These are phyloP conservation scores for Lepidurus arcticus DNA, from an alignment of 1,140 invertebrate genomes.

Conservation along the genomic window DNA sequence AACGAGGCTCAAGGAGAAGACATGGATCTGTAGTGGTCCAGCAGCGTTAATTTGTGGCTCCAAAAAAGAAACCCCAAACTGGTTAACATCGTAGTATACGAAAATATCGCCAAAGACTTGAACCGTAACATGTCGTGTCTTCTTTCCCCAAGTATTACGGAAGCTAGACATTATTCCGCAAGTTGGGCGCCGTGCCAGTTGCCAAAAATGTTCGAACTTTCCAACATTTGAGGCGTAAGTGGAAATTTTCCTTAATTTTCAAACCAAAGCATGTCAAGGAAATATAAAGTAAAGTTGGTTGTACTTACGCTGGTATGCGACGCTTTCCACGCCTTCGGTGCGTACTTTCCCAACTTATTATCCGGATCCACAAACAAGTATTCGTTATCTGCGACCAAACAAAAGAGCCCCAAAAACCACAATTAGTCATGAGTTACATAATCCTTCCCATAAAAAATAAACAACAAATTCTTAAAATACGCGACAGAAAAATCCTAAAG, in stretches of 20 bases:
- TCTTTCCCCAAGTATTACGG: constrained; percentile 23
- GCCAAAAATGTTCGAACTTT: background rate
- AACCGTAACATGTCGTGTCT: constrained; percentile 23
- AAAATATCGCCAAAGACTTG: no score
- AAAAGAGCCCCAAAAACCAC: constrained; percentile 36
- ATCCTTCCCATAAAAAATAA: constrained; percentile 38
- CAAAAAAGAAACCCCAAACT: background rate
- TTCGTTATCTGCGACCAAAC: constrained; percentile 74
- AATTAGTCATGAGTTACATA: constrained; percentile 33
- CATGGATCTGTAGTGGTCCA: background rate
- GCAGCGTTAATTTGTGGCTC: background rate
- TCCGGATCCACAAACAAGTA: constrained; percentile 90
- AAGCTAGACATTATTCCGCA: background rate
- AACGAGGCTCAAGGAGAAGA: constrained; percentile 8
- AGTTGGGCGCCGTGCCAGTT: no score
- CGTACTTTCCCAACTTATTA: constrained; percentile 91
- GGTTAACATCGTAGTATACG: background rate
- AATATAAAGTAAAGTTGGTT: constrained; percentile 24
- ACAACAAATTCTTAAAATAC: constrained; percentile 29
- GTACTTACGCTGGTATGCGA: constrained; percentile 79
- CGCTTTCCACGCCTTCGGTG: constrained; percentile 89
- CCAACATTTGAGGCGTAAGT: background rate
- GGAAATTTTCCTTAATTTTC: background rate
- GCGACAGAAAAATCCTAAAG: constrained; percentile 28
- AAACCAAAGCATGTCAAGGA: constrained; percentile 1